These are phyloP conservation scores for Synanthedon formicaeformis DNA, from an alignment of 2,888 invertebrate genomes.

Conservation along the genomic window DNA sequence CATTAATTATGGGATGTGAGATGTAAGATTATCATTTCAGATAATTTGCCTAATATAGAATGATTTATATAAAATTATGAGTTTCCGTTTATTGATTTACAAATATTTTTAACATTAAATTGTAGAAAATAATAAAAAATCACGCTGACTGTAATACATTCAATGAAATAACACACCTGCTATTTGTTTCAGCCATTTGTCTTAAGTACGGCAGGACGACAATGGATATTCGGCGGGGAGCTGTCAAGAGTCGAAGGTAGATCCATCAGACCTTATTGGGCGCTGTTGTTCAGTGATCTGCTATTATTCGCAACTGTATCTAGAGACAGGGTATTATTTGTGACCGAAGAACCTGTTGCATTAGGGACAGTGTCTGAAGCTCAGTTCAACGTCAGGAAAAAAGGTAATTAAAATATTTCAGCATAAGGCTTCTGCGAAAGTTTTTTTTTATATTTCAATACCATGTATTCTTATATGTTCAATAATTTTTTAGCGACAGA, in stretches of 20 bases:
- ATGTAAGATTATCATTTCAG: too few relatives aligned
- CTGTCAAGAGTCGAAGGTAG: slow-evolving; percentile 86
- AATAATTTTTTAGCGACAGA: slow-evolving; percentile 75
- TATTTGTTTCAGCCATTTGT: slow-evolving; percentile 77
- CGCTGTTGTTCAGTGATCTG: slow-evolving; percentile 85
- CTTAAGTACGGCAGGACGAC: slow-evolving; percentile 83
- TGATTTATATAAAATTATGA: too few relatives aligned
- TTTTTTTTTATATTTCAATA: background rate
- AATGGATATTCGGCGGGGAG: slow-evolving; percentile 92
- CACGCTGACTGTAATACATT: background rate
- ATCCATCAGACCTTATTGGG: slow-evolving; percentile 86
- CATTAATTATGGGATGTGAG: too few relatives aligned
- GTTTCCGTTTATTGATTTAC: too few relatives aligned
- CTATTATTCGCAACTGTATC: slow-evolving; percentile 89
- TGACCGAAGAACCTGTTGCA: slow-evolving; percentile 88
- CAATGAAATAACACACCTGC: background rate
- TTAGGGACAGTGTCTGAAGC: slow-evolving; percentile 83
- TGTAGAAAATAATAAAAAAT: too few relatives aligned
- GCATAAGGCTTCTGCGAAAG: slow-evolving; percentile 5
- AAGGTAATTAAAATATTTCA: slow-evolving; percentile 60
- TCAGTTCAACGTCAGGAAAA: slow-evolving; percentile 87
- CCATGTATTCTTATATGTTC: too few relatives aligned
- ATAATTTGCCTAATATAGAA: too few relatives aligned
- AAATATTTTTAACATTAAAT: too few relatives aligned
- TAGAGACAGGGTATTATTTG: slow-evolving; percentile 86